Evolutionary conservation across 2,888 invertebrate species (phyloP).

Genomic region (Neoitamus cyanurus): DNA sequence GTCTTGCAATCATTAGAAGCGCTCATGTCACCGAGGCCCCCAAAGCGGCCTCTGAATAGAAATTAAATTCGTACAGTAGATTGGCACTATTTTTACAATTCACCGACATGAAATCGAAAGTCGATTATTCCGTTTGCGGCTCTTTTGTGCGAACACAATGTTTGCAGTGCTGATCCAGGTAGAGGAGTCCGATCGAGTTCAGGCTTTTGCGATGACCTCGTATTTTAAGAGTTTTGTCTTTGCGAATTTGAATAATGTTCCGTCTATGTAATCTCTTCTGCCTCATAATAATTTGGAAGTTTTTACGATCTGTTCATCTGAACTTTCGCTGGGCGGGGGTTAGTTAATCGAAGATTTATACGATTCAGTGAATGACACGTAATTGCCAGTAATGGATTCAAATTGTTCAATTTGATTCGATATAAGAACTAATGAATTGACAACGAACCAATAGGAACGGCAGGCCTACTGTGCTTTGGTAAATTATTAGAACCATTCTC

Average conservation of each 20-base stretch:
- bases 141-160: neutral
- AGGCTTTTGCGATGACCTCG: neutral
- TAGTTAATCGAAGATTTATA: neutral
- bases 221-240: neutral
- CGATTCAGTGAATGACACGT: neutral
- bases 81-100: constrained; percentile 31
- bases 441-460: neutral
- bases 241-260: neutral
- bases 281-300: neutral
- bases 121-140: constrained; percentile 17
- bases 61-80: constrained; percentile 17
- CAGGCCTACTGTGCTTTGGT: neutral
- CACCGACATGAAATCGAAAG: constrained; percentile 29
- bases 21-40: neutral
- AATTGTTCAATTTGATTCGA: neutral
- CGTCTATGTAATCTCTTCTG: neutral
- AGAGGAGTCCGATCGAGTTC: neutral
- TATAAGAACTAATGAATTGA: neutral
- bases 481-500: too few species aligned
- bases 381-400: neutral
- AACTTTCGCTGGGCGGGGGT: neutral
- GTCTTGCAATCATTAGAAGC: neutral
- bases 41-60: constrained; percentile 21
- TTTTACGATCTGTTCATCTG: neutral
- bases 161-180: neutral